Percentiles rank a stretch among this genome's conserved stretches.
phyloP scores from a whole-genome alignment of 1,140 invertebrate species.

The Drosophila grimshawi region DNA sequence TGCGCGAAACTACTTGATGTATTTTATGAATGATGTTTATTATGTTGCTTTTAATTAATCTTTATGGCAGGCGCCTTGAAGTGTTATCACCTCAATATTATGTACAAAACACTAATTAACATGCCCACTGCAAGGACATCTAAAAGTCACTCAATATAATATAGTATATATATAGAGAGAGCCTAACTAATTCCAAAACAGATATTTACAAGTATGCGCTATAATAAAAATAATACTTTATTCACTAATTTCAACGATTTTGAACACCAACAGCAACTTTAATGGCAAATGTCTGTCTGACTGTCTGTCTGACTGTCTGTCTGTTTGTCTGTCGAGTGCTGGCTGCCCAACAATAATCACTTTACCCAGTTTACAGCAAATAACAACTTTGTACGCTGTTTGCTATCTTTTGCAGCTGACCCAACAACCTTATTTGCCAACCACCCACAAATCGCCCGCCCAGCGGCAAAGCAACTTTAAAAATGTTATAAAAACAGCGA shows the following conservation, averaged over 20 bases:
- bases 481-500: slow-evolving; percentile 13
- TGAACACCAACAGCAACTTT: slow-evolving; percentile 1
- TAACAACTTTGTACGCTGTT: slow-evolving; percentile 1
- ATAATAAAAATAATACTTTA: background rate
- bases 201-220: background rate
- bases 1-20: background rate
- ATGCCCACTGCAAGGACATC: too few species aligned
- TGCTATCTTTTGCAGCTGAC: slow-evolving; percentile 10
- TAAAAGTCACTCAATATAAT: background rate
- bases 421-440: slow-evolving; percentile 28
- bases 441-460: background rate
- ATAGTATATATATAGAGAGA: background rate
- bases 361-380: slow-evolving; percentile 13
- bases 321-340: background rate
- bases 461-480: background rate
- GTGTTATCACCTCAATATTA: too few species aligned
- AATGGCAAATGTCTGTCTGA: slow-evolving; percentile 7
- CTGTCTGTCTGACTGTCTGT: too few species aligned
- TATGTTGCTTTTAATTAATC: too few species aligned
- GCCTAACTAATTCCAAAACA: background rate
- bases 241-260: background rate
- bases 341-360: slow-evolving; percentile 5
- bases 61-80: too few species aligned
- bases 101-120: too few species aligned
- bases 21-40: background rate